These are phyloP conservation scores for Triplophysa dalaica DNA, from an alignment of 2,113 vertebrate species.

Conservation along the genomic window DNA sequence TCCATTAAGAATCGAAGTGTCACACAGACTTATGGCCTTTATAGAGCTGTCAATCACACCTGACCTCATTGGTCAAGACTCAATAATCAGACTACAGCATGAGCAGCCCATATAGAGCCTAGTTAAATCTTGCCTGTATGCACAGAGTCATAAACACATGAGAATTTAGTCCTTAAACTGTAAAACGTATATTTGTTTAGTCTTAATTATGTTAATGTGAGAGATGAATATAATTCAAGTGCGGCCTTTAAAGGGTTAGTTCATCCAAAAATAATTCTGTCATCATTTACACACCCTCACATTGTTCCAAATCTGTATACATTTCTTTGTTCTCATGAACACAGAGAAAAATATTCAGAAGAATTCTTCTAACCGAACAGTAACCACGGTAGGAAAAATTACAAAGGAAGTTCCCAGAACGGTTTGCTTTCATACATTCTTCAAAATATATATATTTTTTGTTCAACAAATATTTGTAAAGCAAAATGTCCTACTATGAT, in stretches of 20 bases:
- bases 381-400: too few species aligned
- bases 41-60: constrained; percentile 52
- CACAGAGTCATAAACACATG: background rate
- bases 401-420: too few species aligned
- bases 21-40: constrained; percentile 37
- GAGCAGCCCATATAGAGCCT: background rate
- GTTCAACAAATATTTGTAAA: too few species aligned
- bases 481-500: too few species aligned
- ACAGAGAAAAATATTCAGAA: too few species aligned
- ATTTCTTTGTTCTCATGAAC: too few species aligned
- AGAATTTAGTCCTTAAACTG: background rate
- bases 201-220: background rate
- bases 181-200: background rate
- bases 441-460: too few species aligned
- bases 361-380: too few species aligned
- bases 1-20: constrained; percentile 36
- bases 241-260: background rate
- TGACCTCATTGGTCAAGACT: constrained; percentile 19
- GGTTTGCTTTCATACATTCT: too few species aligned
- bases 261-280: too few species aligned
- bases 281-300: too few species aligned
- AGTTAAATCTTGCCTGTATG: background rate
- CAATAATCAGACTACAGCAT: constrained; percentile 18
- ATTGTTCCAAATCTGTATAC: too few species aligned
- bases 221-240: constrained; percentile 6